Evolutionary conservation across 2,888 invertebrate species (phyloP).

Genomic region (Synergus japonicus): DNA sequence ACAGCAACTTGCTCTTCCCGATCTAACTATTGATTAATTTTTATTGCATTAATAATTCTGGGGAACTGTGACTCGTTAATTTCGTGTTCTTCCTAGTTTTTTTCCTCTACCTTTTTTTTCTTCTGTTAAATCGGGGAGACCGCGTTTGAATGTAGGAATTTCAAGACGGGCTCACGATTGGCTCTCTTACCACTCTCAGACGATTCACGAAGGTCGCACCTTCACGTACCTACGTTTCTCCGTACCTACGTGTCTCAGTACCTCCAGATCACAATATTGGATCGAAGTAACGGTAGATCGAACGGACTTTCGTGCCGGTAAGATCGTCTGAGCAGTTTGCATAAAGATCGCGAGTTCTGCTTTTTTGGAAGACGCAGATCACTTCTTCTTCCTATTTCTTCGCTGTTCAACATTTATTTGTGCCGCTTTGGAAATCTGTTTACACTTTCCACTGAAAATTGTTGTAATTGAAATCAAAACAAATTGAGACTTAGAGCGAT

Average conservation of each 20-base stretch:
- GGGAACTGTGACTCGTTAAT: background rate
- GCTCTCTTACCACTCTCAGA: conserved; percentile 37
- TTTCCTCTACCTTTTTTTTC: background rate
- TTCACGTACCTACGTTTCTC: conserved; percentile 6
- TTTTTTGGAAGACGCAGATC: background rate
- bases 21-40: background rate
- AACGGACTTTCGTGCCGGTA: conserved; percentile 19
- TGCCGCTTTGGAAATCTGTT: background rate
- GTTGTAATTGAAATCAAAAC: background rate
- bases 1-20: background rate
- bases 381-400: background rate
- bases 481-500: background rate
- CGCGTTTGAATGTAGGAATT: conserved; percentile 32
- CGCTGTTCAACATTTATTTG: background rate
- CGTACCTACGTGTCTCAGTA: background rate
- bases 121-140: background rate
- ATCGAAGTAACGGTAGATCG: conserved; percentile 30
- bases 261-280: conserved; percentile 39
- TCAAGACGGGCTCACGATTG: conserved; percentile 7
- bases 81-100: background rate
- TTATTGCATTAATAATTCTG: background rate
- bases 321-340: conserved; percentile 19
- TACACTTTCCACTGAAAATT: background rate
- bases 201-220: conserved; percentile 38
- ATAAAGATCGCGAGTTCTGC: background rate